These are phyloP conservation scores for Anadara kagoshimensis DNA, from an alignment of 1,140 invertebrate species.

Conservation along the genomic window DNA sequence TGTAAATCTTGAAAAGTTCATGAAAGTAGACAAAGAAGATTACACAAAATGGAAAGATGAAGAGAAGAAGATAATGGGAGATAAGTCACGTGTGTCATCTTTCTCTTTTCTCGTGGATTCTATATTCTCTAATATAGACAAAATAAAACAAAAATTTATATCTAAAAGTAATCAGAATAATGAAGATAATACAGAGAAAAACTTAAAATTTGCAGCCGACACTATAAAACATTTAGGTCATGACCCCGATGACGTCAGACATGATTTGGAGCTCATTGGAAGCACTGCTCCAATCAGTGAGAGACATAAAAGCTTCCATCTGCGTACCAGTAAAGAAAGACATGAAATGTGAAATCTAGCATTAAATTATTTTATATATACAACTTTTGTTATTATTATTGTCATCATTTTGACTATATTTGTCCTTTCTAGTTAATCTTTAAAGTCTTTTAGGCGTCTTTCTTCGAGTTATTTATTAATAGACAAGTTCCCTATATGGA, in stretches of 20 bases:
- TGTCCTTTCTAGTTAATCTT: too few species aligned
- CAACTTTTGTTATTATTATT: too few species aligned
- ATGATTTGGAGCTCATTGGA: conserved; percentile 52
- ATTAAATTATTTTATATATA: too few species aligned
- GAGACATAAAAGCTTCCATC: conserved; percentile 33
- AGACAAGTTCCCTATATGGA: too few species aligned
- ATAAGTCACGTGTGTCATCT: conserved; percentile 22
- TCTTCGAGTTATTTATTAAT: too few species aligned
- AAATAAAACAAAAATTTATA: conserved; percentile 45
- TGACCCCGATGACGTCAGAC: conserved; percentile 40
- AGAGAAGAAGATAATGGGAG: conserved; percentile 6
- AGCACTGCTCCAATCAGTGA: conserved; percentile 51
- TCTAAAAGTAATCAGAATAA: background rate
- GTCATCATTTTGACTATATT: too few species aligned
- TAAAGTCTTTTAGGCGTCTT: too few species aligned
- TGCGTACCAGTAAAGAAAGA: background rate
- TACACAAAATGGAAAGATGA: conserved; percentile 44
- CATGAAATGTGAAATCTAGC: too few species aligned
- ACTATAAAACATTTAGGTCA: conserved; percentile 15
- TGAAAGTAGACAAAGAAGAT: conserved; percentile 45
- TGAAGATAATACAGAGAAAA: conserved; percentile 16
- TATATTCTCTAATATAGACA: conserved; percentile 42
- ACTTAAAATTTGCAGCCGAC: conserved; percentile 14
- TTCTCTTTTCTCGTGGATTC: conserved; percentile 42
- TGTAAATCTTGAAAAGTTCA: conserved; percentile 42